These are phyloP conservation scores for Achlya flavicornis DNA, from an alignment of 2,888 invertebrate genomes.

Conservation along the genomic window DNA sequence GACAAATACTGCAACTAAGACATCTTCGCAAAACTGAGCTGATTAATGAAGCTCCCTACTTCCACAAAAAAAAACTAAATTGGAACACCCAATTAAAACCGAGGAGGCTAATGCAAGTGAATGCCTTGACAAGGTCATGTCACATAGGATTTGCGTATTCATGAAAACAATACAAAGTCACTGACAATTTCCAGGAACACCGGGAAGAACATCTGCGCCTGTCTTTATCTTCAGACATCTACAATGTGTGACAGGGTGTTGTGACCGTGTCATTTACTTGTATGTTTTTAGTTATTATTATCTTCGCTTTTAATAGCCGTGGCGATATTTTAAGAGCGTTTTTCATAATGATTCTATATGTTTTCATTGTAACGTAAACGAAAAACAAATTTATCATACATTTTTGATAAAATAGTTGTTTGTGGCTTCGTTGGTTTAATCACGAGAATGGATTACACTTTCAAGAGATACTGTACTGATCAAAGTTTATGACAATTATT, in stretches of 20 bases:
- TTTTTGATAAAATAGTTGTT: not conserved
- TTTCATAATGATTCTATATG: conserved; percentile 12
- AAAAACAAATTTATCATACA: not conserved
- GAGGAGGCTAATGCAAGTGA: conserved; percentile 22
- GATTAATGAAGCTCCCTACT: not conserved
- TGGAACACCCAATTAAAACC: not conserved
- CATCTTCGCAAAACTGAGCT: not conserved
- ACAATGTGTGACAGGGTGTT: conserved; percentile 50
- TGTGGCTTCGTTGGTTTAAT: not conserved
- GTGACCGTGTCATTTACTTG: conserved; percentile 36
- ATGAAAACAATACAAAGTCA: conserved; percentile 57
- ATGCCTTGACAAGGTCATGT: conserved; percentile 62
- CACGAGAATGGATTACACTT: not conserved
- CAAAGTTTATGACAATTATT: not conserved
- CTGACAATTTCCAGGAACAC: conserved; percentile 55
- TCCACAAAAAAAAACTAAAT: not conserved
- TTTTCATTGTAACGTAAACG: conserved; percentile 14
- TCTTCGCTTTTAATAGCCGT: conserved; percentile 31
- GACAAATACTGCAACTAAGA: not conserved
- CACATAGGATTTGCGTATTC: conserved; percentile 43
- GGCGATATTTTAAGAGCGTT: conserved; percentile 26
- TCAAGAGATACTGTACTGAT: not conserved
- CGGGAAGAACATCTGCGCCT: conserved; percentile 66
- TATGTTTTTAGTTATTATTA: conserved; percentile 28
- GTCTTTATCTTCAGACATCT: conserved; percentile 71